These are phyloP conservation scores for Procambarus clarkii DNA, from an alignment of 1,140 invertebrate genomes.

Conservation along the genomic window DNA sequence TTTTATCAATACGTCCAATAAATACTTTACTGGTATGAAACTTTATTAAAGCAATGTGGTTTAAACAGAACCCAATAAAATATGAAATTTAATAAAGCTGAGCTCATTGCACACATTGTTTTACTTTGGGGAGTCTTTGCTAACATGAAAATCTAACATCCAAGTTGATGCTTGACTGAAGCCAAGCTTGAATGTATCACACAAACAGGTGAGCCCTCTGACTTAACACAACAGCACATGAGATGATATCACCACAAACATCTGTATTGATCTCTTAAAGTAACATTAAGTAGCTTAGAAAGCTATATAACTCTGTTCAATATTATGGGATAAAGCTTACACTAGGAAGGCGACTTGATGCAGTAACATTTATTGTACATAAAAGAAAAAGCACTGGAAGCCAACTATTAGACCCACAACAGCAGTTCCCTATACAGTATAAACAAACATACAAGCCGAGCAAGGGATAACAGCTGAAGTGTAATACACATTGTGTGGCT, in stretches of 20 bases:
- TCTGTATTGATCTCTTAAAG: constrained; percentile 9
- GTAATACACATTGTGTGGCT: neutral
- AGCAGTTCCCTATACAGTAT: neutral
- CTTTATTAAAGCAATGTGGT: neutral
- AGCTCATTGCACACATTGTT: neutral
- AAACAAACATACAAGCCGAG: neutral
- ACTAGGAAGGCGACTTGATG: constrained; percentile 32
- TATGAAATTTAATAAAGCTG: neutral
- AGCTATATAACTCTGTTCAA: constrained; percentile 29
- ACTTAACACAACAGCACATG: constrained; percentile 11
- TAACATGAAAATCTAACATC: neutral
- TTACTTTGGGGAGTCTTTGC: neutral
- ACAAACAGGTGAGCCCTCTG: neutral
- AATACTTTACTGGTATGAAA: neutral
- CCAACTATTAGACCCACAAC: neutral
- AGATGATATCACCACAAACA: constrained; percentile 19
- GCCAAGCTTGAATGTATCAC: constrained; percentile 2
- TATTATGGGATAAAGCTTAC: constrained; percentile 32
- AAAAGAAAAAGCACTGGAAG: neutral
- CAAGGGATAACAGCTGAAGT: neutral
- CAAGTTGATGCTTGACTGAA: neutral
- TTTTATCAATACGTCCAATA: neutral
- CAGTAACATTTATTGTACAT: constrained; percentile 27
- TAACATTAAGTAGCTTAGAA: constrained; percentile 11
- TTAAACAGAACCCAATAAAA: neutral